A percentile compares a stretch with the other conserved stretches of the same genome.
phyloP scores from a whole-genome alignment of 2,888 invertebrate genomes.

The Flabesymbios commensalis region DNA sequence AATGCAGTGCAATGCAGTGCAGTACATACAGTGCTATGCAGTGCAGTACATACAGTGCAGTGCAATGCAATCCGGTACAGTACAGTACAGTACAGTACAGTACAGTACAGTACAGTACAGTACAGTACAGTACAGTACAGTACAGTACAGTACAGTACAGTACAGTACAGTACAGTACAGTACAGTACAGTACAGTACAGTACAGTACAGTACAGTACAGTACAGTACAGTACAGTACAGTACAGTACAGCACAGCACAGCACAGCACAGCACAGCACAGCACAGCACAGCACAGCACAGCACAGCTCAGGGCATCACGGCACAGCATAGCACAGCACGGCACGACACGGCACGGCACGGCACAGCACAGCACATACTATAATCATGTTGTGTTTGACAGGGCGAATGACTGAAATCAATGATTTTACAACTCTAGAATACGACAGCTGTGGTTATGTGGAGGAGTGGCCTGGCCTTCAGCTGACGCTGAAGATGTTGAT shows the following conservation, averaged over 20 bases:
- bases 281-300: not conserved
- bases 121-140: constrained; percentile 2
- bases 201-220: constrained; percentile 6
- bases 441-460: too few relatives aligned
- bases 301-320: not conserved
- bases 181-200: constrained; percentile 2
- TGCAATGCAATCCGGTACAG: not conserved
- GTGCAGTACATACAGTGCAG: not conserved
- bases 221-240: constrained; percentile 12
- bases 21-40: not conserved
- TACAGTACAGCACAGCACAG: constrained; percentile 7
- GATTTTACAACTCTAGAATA: too few relatives aligned
- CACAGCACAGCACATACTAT: too few relatives aligned
- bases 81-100: not conserved
- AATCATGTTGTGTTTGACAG: too few relatives aligned
- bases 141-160: constrained; percentile 5
- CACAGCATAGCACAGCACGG: not conserved
- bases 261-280: not conserved
- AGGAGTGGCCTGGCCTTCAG: too few relatives aligned
- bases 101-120: constrained; percentile 1
- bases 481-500: too few relatives aligned
- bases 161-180: constrained; percentile 11
- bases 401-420: too few relatives aligned
- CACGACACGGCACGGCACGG: not conserved
- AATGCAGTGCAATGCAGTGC: not conserved